Conservation (phyloP, 2,888 invertebrate genomes). For the Rhimphoctona megacephalus region DNA sequence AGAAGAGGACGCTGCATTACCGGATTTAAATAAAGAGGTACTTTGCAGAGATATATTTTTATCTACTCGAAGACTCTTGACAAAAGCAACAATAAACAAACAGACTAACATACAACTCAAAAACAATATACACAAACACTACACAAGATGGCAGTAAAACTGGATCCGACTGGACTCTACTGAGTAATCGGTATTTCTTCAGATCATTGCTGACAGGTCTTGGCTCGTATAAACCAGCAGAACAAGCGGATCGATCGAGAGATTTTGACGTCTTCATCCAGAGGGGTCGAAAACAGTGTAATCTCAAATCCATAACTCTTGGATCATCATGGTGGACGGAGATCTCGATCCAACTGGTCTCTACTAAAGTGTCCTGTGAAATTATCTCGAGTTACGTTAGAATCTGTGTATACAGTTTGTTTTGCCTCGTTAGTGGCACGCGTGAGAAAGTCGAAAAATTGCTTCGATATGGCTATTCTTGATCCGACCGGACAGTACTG, state of each 20-base stretch:
- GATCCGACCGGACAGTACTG: constrained; percentile 82
- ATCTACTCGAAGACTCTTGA: constrained; percentile 57
- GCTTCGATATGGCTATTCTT: constrained; percentile 76
- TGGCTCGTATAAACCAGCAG: not conserved
- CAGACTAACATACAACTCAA: not conserved
- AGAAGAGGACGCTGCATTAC: constrained; percentile 34
- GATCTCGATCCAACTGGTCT: constrained; percentile 82
- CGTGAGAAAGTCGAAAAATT: constrained; percentile 22
- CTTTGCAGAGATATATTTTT: constrained; percentile 66
- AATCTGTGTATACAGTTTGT: not conserved
- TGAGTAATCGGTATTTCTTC: constrained; percentile 70
- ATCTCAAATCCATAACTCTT: constrained; percentile 16
- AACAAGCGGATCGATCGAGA: constrained; percentile 5
- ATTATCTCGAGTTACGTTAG: constrained; percentile 1
- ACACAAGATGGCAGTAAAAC: constrained; percentile 71
- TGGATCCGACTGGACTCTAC: constrained; percentile 79
- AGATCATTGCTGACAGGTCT: constrained; percentile 58
- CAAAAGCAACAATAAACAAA: constrained; percentile 7
- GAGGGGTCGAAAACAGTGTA: constrained; percentile 36
- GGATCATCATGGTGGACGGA: constrained; percentile 78
- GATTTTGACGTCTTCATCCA: constrained; percentile 2
- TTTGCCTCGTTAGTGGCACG: not conserved
- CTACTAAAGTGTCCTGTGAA: constrained; percentile 75
- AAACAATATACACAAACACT: constrained; percentile 24
- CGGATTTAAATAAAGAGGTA: constrained; percentile 38